Base-by-base conservation (phyloP, 2,888 invertebrate species). In the Saturnia pavonia region DNA sequence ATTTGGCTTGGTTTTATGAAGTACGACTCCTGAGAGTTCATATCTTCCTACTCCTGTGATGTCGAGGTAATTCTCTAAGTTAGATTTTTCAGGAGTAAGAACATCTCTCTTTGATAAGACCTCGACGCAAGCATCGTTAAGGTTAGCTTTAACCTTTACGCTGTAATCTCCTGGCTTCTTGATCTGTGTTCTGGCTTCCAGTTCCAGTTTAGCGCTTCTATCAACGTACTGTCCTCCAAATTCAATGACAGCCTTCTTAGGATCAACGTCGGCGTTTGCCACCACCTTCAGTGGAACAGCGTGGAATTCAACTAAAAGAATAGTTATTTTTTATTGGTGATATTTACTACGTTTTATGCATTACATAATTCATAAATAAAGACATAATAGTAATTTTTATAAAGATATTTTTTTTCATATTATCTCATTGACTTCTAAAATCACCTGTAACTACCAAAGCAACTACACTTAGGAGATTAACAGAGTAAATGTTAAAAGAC, bases 1-100 rank as follows among this genome's bases (percentile, higher is more conserved):
- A 70, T 95, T 94, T 0, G 94, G 90, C 77, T 94, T 93, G 6
- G 92, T 84, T 69, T 92, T 94, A 80, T 96, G 95, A 0, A 90
- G 87, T 0, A 96, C 87, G 0, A 94, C 92, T 68, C 96, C 95
- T 43, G 95, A 95, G 0, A 96, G 85, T 78, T 96, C 95, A 79
- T 96, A 95, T 80, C 95, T 96, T 69, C 95, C 95, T 16, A 95
- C 94, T 67, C 94, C 94, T 43, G 95, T 95, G 22, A 96, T 77
- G 7, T 94, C 92, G 12, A 97, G 73, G 54, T 93, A 94, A 78
- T 96, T 95, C 63, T 94, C 93, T 63, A 96, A 92, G 81, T 96
- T 96, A 1, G 95, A 96, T 80, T 96, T 95, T 45, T 94, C 92
- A 19, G 89, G 86, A 0, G 94, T 94, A 0, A 94, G 82, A 3